Evolutionary conservation across 2,888 invertebrate genomes (phyloP).

Genomic region (Tiliacea aurago): DNA sequence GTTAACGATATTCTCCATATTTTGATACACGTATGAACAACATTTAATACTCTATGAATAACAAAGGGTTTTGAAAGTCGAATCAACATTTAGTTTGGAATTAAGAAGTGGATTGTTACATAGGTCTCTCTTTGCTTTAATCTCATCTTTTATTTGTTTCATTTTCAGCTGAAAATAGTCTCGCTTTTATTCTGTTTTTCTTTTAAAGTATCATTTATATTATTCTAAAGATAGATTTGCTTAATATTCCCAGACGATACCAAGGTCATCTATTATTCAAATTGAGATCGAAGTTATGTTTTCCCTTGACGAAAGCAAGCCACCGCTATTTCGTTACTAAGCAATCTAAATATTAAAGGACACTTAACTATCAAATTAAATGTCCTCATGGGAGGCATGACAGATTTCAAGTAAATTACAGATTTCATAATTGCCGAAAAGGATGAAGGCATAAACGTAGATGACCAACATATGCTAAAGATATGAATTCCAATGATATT

Average conservation of each 20-base stretch:
- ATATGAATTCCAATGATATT: conserved; percentile 59
- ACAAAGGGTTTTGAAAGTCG: neutral
- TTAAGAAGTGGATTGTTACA: neutral
- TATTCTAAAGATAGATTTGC: conserved; percentile 9
- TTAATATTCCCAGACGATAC: conserved; percentile 3
- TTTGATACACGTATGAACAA: conserved; percentile 52
- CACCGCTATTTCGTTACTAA: conserved; percentile 19
- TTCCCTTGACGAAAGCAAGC: conserved; percentile 4
- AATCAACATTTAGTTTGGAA: neutral
- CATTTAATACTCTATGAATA: conserved; percentile 38
- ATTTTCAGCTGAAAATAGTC: neutral
- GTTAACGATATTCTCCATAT: conserved; percentile 54
- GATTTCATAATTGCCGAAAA: conserved; percentile 1
- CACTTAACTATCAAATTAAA: conserved; percentile 16
- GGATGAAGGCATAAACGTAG: conserved; percentile 2
- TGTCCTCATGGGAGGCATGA: conserved; percentile 3
- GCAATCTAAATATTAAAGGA: conserved; percentile 17
- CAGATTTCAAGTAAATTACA: neutral
- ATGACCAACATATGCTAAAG: conserved; percentile 49
- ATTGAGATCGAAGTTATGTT: conserved; percentile 13
- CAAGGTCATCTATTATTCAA: conserved; percentile 15
- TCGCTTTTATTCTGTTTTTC: neutral
- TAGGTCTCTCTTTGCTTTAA: conserved; percentile 30
- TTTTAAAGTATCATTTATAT: conserved; percentile 2
- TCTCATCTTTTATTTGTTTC: neutral